A percentile compares a stretch with the other conserved stretches of the same genome.
Conservation (phyloP, 2,797 vertebrate species). For the Leptoclinus maculatus region DNA sequence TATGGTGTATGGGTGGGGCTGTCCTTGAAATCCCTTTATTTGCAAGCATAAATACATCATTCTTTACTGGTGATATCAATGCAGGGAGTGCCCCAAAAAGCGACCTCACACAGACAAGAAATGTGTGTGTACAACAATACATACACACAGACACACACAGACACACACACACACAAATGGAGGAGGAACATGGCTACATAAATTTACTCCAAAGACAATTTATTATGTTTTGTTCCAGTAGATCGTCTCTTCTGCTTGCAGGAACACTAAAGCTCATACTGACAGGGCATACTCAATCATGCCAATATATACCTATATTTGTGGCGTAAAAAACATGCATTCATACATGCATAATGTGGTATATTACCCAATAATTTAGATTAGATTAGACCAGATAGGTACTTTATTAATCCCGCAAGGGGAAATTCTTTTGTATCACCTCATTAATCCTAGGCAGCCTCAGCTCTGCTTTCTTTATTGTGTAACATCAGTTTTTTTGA, state of each 20-base stretch:
- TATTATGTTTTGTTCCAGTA: slow-evolving; percentile 67
- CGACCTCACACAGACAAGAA: slow-evolving; percentile 68
- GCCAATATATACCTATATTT: slow-evolving; percentile 61
- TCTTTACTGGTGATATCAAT: slow-evolving; percentile 75
- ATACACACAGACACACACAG: slow-evolving; percentile 2
- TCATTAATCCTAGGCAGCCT: slow-evolving; percentile 39
- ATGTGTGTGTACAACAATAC: slow-evolving; percentile 26
- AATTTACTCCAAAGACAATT: slow-evolving; percentile 72
- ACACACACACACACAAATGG: slow-evolving; percentile 45
- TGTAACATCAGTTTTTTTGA: slow-evolving; percentile 30
- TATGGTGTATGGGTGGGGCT: slow-evolving; percentile 61
- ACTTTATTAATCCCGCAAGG: too few species aligned
- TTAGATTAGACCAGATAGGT: too few species aligned
- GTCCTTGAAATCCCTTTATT: slow-evolving; percentile 53
- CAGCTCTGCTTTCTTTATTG: slow-evolving; percentile 14
- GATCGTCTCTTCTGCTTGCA: slow-evolving; percentile 55
- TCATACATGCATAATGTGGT: slow-evolving; percentile 2
- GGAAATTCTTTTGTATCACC: slow-evolving; percentile 12
- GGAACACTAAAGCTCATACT: slow-evolving; percentile 80
- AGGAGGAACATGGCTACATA: slow-evolving; percentile 60
- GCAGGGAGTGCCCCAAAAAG: slow-evolving; percentile 52
- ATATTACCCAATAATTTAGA: slow-evolving; percentile 33
- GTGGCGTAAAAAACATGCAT: slow-evolving; percentile 29
- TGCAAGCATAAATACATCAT: slow-evolving; percentile 66
- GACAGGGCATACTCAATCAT: slow-evolving; percentile 49